phyloP scores from a whole-genome alignment of 2,797 vertebrate genomes.

The Muraenolepis orangiensis region DNA sequence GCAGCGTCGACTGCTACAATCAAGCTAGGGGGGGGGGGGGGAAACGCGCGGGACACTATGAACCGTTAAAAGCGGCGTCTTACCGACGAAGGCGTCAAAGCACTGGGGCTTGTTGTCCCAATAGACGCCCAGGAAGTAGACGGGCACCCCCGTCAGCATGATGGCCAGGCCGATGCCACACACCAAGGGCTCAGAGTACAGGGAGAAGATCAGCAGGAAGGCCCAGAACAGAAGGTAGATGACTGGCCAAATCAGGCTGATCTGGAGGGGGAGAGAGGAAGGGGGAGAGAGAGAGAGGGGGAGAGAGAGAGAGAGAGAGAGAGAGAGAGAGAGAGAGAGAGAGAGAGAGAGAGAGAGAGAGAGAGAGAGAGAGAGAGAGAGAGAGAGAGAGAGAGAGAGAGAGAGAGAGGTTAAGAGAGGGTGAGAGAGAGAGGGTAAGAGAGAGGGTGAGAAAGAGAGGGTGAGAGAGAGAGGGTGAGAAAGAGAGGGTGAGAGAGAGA shows the following conservation, averaged over 20 bases:
- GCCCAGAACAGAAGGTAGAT: constrained; percentile 94
- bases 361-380: not conserved
- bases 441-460: not conserved
- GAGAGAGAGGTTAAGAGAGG: too few relatives aligned
- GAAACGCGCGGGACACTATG: too few relatives aligned
- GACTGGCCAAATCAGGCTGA: constrained; percentile 86
- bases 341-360: too few relatives aligned
- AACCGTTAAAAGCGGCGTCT: constrained; percentile 34
- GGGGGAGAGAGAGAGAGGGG: not conserved
- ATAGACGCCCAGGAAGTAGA: constrained; percentile 90
- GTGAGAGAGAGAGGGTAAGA: not conserved
- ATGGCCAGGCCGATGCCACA: constrained; percentile 91
- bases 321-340: too few relatives aligned
- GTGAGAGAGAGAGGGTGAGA: not conserved
- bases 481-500: too few relatives aligned
- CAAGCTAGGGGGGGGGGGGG: too few relatives aligned
- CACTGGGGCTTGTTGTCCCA: constrained; percentile 89
- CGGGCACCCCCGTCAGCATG: constrained; percentile 89
- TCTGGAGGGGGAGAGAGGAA: constrained; percentile 53
- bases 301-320: not conserved
- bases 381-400: not conserved
- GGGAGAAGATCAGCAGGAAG: constrained; percentile 89
- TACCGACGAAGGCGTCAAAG: constrained; percentile 79
- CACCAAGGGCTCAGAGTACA: constrained; percentile 90
- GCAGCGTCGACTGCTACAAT: too few relatives aligned